Conservation (phyloP, 2,888 invertebrate species). For the Amphimallon solstitiale region DNA sequence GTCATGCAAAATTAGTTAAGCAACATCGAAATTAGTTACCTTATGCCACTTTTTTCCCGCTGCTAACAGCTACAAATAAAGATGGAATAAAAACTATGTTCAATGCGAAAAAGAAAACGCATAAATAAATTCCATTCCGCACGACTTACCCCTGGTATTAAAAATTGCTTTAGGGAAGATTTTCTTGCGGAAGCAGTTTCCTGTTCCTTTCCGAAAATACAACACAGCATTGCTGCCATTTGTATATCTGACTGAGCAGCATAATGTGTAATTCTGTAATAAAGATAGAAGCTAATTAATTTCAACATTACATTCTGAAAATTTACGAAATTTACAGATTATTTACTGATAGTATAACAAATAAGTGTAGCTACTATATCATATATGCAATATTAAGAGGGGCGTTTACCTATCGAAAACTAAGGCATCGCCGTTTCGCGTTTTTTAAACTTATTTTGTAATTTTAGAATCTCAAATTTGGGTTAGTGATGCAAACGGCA, state of each 20-base stretch:
- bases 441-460: too few relatives aligned
- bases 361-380: too few relatives aligned
- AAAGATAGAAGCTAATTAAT: neutral
- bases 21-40: constrained; percentile 62
- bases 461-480: too few relatives aligned
- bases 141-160: constrained; percentile 53
- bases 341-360: too few relatives aligned
- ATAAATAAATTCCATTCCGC: neutral
- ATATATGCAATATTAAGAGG: too few relatives aligned
- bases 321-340: too few relatives aligned
- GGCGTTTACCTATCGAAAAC: too few relatives aligned
- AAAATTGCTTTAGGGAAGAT: constrained; percentile 50
- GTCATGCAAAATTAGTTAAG: constrained; percentile 31
- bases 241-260: constrained; percentile 86
- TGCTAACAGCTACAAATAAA: constrained; percentile 70
- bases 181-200: constrained; percentile 48
- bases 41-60: constrained; percentile 72
- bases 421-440: too few relatives aligned
- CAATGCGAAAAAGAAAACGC: constrained; percentile 18
- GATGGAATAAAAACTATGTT: constrained; percentile 48
- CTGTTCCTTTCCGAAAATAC: constrained; percentile 78
- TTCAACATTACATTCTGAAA: too few relatives aligned
- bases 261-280: constrained; percentile 79
- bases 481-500: too few relatives aligned
- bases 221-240: constrained; percentile 93